Evolutionary conservation across 2,113 vertebrate genomes (phyloP), one percentile per base, ranked within the genome.

Genomic region (Microtus ochrogaster): DNA sequence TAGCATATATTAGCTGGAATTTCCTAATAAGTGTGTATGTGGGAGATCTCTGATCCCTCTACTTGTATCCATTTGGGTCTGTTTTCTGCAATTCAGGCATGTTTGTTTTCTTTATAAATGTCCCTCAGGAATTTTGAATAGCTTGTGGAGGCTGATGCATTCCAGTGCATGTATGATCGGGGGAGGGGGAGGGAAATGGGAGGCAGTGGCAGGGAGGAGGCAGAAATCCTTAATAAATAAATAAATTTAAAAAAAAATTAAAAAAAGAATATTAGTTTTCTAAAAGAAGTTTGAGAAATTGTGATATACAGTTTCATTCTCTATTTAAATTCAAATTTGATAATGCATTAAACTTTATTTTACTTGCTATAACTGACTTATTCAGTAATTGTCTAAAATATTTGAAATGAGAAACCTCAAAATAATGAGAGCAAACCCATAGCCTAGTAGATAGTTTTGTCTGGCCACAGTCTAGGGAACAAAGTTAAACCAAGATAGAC

Each of bases 101-200:
- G 12, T 39, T 85, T 7, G 0, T 65, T 91, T 85, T 39, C 36
- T 30, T 55, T 47, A 28, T 47, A 28, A 52, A 70, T 72, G 7
- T 79, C 66, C n/a, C n/a, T 65, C 41, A 44, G n/a, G 13, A 83
- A 61, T 58, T 61, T 13, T 83, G 22, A 41, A 14, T 61, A 28
- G 22, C 13, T 73, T 13, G 16, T 24, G 44, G 55, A 66, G 41
- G 6, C 24, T 36, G 58, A n/a, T 22, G 6, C 58, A 58, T 58
- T 58, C 21, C 2, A 2, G 2, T 5, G 3, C 0, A 1, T 65
- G 9, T 77, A 58, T n/a, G n/a, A n/a, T n/a, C n/a, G n/a, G n/a
- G n/a, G n/a, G n/a, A n/a, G n/a, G n/a, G n/a, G n/a, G n/a, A n/a
- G n/a, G n/a, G n/a, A n/a, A n/a, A n/a, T n/a, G n/a, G n/a, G n/a